Conservation (phyloP, 2,888 invertebrate species). For the Agrotis segetum region DNA sequence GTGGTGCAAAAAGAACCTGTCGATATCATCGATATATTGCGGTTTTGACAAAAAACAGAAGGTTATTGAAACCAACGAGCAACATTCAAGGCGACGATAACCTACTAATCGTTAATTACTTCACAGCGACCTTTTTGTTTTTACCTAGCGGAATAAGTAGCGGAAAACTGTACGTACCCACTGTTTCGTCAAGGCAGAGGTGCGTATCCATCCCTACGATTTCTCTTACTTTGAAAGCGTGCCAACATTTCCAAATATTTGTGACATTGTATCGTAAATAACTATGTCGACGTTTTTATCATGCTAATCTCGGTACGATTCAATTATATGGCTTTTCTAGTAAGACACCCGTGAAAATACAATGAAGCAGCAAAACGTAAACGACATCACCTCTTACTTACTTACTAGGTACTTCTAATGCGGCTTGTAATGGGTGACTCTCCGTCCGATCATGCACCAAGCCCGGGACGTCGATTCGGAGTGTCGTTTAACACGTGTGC, state of each 20-base stretch:
- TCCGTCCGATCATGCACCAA: no score
- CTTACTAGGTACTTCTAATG: not conserved
- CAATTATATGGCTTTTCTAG: not conserved
- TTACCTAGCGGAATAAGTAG: slow-evolving; percentile 42
- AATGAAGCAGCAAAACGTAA: not conserved
- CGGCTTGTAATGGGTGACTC: no score
- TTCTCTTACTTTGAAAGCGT: slow-evolving; percentile 46
- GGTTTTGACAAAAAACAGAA: slow-evolving; percentile 41
- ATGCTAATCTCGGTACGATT: not conserved
- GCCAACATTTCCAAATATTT: slow-evolving; percentile 46
- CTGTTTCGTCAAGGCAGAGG: slow-evolving; percentile 45
- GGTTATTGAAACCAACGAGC: slow-evolving; percentile 57
- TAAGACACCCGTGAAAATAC: not conserved
- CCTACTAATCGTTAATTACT: slow-evolving; percentile 66
- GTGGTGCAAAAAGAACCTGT: not conserved
- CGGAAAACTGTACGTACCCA: slow-evolving; percentile 38
- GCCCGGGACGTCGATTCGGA: no score
- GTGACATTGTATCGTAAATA: slow-evolving; percentile 29
- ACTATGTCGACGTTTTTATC: not conserved
- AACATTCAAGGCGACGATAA: slow-evolving; percentile 63
- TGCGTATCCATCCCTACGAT: slow-evolving; percentile 33
- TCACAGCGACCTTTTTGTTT: slow-evolving; percentile 67
- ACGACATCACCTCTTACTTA: not conserved
- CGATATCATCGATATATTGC: slow-evolving; percentile 24
- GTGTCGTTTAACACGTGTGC: no score